Conservation (phyloP, 2,797 vertebrate genomes). For the Hippocampus kuda region DNA sequence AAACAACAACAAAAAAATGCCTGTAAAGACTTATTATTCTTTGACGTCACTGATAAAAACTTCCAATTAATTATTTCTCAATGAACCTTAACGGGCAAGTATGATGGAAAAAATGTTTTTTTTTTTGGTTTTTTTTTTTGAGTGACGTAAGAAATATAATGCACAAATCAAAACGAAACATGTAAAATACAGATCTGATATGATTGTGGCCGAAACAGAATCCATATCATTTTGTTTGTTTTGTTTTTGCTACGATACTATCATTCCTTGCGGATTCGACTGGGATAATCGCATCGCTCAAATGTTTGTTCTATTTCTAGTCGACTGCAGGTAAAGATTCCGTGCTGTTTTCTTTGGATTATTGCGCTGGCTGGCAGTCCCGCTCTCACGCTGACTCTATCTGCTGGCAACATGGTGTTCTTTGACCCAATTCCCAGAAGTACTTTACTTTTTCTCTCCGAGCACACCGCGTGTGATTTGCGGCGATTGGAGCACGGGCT, state of each 20-base stretch:
- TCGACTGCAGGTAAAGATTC: not conserved
- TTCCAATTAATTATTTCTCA: too few species aligned
- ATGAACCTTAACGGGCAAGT: too few species aligned
- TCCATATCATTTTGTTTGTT: not conserved
- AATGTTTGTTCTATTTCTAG: conserved; percentile 3
- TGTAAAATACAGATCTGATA: not conserved
- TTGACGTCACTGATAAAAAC: too few species aligned
- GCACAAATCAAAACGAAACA: too few species aligned
- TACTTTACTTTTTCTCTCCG: conserved; percentile 8
- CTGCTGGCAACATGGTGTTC: conserved; percentile 18
- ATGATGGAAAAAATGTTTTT: too few species aligned
- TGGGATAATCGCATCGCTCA: not conserved
- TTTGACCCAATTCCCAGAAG: conserved; percentile 32
- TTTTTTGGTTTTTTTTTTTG: too few species aligned
- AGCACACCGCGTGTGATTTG: conserved; percentile 26
- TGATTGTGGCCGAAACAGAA: too few species aligned
- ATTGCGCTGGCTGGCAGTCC: conserved; percentile 4
- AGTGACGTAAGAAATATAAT: too few species aligned
- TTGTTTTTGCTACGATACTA: not conserved
- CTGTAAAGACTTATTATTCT: too few species aligned
- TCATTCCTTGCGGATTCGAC: not conserved
- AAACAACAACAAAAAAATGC: too few species aligned
- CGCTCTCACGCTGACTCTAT: conserved; percentile 15
- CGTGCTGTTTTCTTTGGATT: conserved; percentile 8
- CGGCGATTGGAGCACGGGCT: conserved; percentile 19